Evolutionary conservation across 2,888 invertebrate species (phyloP).

Genomic region (Lissonota sp.): DNA sequence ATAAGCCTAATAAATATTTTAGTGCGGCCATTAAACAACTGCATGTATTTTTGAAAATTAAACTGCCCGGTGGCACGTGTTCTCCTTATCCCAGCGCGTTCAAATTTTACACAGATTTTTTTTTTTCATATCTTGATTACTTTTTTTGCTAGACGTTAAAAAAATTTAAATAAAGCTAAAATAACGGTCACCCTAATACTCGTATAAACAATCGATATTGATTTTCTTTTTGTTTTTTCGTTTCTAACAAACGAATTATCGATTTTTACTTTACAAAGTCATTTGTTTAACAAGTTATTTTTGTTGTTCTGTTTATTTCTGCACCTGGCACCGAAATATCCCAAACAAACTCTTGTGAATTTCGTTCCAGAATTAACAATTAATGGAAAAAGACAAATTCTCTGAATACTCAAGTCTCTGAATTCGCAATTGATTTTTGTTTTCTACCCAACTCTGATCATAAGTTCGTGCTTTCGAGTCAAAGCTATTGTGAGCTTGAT

Average conservation of each 20-base stretch:
- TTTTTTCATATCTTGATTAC: no score
- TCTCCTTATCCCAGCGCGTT: no score
- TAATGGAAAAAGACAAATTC: background rate
- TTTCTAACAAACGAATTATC: conserved; percentile 19
- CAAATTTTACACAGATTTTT: no score
- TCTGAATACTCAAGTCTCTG: background rate
- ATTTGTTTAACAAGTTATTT: conserved; percentile 21
- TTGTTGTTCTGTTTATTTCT: background rate
- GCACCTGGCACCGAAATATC: background rate
- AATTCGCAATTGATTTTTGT: background rate
- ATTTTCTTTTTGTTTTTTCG: background rate
- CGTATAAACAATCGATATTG: background rate
- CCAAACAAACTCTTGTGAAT: background rate
- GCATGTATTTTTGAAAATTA: no score
- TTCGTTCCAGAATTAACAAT: background rate
- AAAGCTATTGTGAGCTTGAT: conserved; percentile 1
- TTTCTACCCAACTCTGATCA: conserved; percentile 42
- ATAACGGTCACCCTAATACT: no score
- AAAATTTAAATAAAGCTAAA: no score
- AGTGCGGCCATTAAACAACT: no score
- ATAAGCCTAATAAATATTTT: no score
- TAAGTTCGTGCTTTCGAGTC: conserved; percentile 6
- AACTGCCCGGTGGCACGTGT: no score
- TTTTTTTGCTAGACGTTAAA: no score
- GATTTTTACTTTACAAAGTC: conserved; percentile 9